Evolutionary conservation across 1,140 invertebrate genomes (phyloP), one percentile per base, ranked within the genome.

Genomic region (Arctopsyche grandis): DNA sequence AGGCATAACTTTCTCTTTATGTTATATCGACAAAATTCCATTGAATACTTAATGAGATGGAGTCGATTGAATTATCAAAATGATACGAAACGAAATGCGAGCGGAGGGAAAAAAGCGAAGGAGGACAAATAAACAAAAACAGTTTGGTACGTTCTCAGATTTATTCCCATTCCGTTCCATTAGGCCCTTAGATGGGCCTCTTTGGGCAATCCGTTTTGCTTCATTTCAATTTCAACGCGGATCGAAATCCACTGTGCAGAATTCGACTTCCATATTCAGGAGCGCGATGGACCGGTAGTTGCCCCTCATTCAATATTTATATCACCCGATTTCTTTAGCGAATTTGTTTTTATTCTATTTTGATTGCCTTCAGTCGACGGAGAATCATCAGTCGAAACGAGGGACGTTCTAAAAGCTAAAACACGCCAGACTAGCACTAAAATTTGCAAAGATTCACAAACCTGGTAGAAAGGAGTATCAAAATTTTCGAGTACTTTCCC

Each of bases 181-280:
- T 81, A 81, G 80, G 73, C 69, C 73, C 80, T 60, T 60, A 79
- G 77, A 81, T 79, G 73, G 77, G 74, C 58, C 74, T 76, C 73
- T 60, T 81, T 22, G 46, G 60, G 63, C 71, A 77, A 81, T 79
- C 73, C 80, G 69, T 81, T 79, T 81, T 77, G 48, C 80, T 81
- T 81, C 80, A 76, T 81, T 81, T 79, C 80, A 81, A 81, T 81
- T 81, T 79, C 80, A 79, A 70, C 76, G 22, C 74, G 48, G 12
- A 70, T 74, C 74, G 69, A 63, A 46, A 71, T 76, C 78, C 74
- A 73, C 52, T 44, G 77, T 58, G 58, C 21, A 70, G 66, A 69
- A 44, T 66, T n/a, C 29, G 26, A 44, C 70, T 66, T 66, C 78
- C 78, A 79, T 79, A 79, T 79, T 75, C 78, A 79, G 78, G 43